These are phyloP conservation scores for Chrysolina haemoptera DNA, from an alignment of 2,888 invertebrate genomes.

Conservation along the genomic window DNA sequence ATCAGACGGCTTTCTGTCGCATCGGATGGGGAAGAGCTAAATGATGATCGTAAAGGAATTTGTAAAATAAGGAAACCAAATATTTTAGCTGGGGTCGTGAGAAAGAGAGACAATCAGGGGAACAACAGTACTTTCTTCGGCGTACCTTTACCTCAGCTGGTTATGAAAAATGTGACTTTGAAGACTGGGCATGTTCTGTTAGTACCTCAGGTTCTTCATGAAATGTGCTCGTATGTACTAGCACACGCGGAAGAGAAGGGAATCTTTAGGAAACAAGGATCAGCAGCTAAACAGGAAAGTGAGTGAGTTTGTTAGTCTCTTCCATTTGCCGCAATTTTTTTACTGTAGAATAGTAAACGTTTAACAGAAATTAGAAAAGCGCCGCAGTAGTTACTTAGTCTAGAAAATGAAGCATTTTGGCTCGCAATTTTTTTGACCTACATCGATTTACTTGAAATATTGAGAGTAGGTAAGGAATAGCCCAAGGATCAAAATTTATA, in stretches of 20 bases:
- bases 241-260: slow-evolving; percentile 84
- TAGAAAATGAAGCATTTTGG: too few relatives aligned
- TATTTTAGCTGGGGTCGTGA: neutral
- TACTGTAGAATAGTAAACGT: too few relatives aligned
- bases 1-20: neutral
- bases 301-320: slow-evolving; percentile 67
- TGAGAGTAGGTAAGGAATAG: too few relatives aligned
- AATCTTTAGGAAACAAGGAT: slow-evolving; percentile 89
- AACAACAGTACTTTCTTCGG: slow-evolving; percentile 1
- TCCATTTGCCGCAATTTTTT: too few relatives aligned
- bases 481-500: too few relatives aligned
- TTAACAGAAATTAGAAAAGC: too few relatives aligned
- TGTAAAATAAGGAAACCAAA: neutral
- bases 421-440: too few relatives aligned
- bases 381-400: too few relatives aligned
- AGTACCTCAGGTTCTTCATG: slow-evolving; percentile 81
- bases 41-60: neutral
- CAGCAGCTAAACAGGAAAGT: slow-evolving; percentile 84
- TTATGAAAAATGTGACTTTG: slow-evolving; percentile 70
- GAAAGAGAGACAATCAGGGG: neutral
- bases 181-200: slow-evolving; percentile 79
- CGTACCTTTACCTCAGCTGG: slow-evolving; percentile 20
- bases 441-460: too few relatives aligned
- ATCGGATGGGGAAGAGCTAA: neutral
- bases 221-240: slow-evolving; percentile 79